A percentile compares a stretch with the other conserved stretches of the same genome.
phyloP scores from a whole-genome alignment of 2,888 invertebrate species.

The Linyphia triangularis region DNA sequence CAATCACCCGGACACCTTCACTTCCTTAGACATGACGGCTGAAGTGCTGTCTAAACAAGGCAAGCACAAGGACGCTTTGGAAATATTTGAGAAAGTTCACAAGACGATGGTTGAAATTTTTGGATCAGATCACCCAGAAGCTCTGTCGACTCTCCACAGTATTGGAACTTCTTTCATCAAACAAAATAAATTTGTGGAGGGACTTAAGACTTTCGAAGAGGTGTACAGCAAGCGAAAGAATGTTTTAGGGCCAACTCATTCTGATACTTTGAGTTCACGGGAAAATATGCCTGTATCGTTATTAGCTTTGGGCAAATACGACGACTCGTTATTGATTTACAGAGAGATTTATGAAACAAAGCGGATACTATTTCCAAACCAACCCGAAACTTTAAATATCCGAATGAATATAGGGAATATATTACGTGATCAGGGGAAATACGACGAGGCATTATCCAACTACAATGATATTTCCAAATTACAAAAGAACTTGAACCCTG shows the following conservation, averaged over 20 bases:
- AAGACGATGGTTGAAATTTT: not conserved
- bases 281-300: not conserved
- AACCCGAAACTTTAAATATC: not conserved
- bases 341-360: not conserved
- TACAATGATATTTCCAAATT: not conserved
- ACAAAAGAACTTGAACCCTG: not conserved
- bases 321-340: not conserved
- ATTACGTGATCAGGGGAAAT: not conserved
- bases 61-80: not conserved
- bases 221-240: not conserved
- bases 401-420: not conserved
- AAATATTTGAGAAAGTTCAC: not conserved
- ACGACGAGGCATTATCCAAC: not conserved
- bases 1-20: not conserved
- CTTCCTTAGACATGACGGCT: not conserved
- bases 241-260: not conserved
- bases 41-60: not conserved
- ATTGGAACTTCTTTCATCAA: not conserved
- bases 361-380: not conserved
- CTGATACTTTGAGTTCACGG: not conserved
- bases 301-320: not conserved
- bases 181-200: not conserved
- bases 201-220: not conserved
- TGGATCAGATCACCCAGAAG: not conserved
- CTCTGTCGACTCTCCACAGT: not conserved